Base-by-base conservation (phyloP, 2,888 invertebrate genomes). In the Ophion obscuratus region DNA sequence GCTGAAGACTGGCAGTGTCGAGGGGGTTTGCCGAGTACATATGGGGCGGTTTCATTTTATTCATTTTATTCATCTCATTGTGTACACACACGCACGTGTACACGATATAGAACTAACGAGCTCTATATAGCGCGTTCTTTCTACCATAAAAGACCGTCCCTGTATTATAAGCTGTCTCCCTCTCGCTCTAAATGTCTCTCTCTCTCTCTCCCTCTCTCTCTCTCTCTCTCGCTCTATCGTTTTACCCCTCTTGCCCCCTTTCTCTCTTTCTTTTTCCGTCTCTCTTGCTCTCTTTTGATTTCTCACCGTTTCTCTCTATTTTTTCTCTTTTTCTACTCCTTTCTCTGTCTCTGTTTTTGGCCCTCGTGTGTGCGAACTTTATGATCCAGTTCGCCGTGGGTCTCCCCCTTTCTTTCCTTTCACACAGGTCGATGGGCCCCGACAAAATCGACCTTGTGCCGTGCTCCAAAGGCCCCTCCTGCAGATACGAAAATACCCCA, bases 371-470 rank as follows among this genome's bases (percentile, higher is more conserved):
- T 76, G 82, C 83, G 82, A 85, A 85, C 82, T 85, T 85, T 83
- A 85, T 83, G 85, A 83, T 85, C 85, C 85, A 85, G 85, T 85
- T 85, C 82, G 76, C 85, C 85, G 67, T 85, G 85, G 79, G 36
- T 73, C 70, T 66, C 81, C 40, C 77, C 31, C 53, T 75, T 79
- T 9, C 61, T 71, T 80, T 80, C 74, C 67, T 74, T 83, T 85
- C 75, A 80, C 82, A 76, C 76, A 78, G 78, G 74, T 67, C 79
- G 74, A 75, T 85, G 85, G 64, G 47, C 47, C 20, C 79, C 82
- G 85, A 85, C 85, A 79, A 82, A 79, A 83, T 85, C 82, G 85
- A 36, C 85, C 85, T 85, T 85, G 85, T 75, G 73, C 79, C 24
- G 59, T 64, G 62, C 24, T 53, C 27, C 53, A 24, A 53, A 62